These are phyloP conservation scores for Suncus etruscus DNA, from an alignment of 2,113 vertebrate genomes.

Conservation along the genomic window DNA sequence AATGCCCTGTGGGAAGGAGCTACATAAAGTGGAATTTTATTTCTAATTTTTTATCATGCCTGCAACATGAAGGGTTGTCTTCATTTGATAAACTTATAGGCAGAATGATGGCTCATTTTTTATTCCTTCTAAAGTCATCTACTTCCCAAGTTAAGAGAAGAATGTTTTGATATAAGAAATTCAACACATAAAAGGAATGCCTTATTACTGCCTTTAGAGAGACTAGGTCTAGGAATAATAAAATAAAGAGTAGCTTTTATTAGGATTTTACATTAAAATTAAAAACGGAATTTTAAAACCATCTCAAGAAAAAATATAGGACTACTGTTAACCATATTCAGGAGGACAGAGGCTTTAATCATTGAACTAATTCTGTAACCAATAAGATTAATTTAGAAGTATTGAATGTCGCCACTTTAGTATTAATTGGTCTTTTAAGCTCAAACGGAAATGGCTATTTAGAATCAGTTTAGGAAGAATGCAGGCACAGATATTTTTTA, in stretches of 20 bases:
- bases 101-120: background rate
- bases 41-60: background rate
- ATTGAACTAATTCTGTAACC: slow-evolving; percentile 12
- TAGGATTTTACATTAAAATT: background rate
- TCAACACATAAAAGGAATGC: background rate
- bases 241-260: slow-evolving; percentile 30
- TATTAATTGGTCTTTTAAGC: slow-evolving; percentile 65
- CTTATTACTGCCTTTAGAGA: background rate
- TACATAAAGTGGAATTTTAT: background rate
- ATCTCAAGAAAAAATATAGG: slow-evolving; percentile 12
- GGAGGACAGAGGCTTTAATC: slow-evolving; percentile 16
- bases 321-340: background rate
- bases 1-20: background rate
- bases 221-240: background rate
- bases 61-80: background rate
- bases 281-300: background rate
- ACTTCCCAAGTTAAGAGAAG: background rate
- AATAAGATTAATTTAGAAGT: background rate
- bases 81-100: background rate
- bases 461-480: slow-evolving; percentile 58
- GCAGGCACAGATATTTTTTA: slow-evolving; percentile 56
- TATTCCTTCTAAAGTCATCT: slow-evolving; percentile 13
- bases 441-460: slow-evolving; percentile 64
- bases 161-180: background rate
- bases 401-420: slow-evolving; percentile 38